Conservation (phyloP, 35 echinoderm and acorn worm species). For the Chiridota heheva region DNA sequence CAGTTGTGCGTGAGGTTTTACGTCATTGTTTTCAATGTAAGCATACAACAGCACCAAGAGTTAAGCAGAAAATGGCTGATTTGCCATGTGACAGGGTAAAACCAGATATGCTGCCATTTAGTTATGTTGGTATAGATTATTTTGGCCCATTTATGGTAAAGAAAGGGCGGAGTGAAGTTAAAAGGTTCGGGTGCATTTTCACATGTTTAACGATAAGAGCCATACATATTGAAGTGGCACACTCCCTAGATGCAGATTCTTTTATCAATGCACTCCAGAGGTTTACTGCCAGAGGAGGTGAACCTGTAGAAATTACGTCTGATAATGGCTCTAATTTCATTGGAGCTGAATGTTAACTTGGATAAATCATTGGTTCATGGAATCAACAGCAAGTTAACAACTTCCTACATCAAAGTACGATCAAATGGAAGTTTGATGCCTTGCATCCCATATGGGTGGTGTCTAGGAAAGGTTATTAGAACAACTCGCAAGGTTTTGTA, state of each 20-base stretch:
- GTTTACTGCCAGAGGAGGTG: slow-evolving; percentile 31
- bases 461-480: slow-evolving; percentile 40
- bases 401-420: slow-evolving; percentile 4
- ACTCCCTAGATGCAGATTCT: slow-evolving; percentile 23
- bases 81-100: slow-evolving; percentile 22
- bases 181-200: slow-evolving; percentile 34
- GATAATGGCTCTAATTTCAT: slow-evolving; percentile 66
- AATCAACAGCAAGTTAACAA: slow-evolving; percentile 28
- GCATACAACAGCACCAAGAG: neutral
- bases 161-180: slow-evolving; percentile 1
- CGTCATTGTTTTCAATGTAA: neutral
- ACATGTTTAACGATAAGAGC: slow-evolving; percentile 24
- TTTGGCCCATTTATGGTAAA: slow-evolving; percentile 45
- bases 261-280: slow-evolving; percentile 34
- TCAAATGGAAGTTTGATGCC: slow-evolving; percentile 35
- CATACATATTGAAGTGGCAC: slow-evolving; percentile 30
- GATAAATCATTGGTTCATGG: slow-evolving; percentile 10
- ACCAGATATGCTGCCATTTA: slow-evolving; percentile 19
- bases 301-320: slow-evolving; percentile 3
- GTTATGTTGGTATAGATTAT: slow-evolving; percentile 30
- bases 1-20: slow-evolving; percentile 7
- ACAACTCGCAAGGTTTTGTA: slow-evolving; percentile 13
- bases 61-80: slow-evolving; percentile 36
- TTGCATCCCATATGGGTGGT: slow-evolving; percentile 43
- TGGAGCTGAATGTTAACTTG: slow-evolving; percentile 49